Evolutionary conservation across 2,797 vertebrate species (phyloP).

Genomic region (Thunnus albacares): DNA sequence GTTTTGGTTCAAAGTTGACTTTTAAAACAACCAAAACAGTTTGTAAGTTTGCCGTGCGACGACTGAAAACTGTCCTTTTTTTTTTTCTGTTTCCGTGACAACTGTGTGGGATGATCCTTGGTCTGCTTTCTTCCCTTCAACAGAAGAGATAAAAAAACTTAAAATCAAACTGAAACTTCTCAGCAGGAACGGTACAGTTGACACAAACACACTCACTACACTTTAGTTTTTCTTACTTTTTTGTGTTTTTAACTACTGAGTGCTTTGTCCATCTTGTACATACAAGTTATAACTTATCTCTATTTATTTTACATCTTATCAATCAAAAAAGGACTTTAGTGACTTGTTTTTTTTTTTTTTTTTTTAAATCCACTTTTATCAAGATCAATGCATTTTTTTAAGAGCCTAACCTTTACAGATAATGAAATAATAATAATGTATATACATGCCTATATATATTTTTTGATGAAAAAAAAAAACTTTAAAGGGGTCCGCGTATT

Average conservation of each 20-base stretch:
- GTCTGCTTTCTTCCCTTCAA: background rate
- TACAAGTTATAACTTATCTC: slow-evolving; percentile 77
- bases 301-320: slow-evolving; percentile 83
- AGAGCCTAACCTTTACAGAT: slow-evolving; percentile 71
- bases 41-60: too few relatives aligned
- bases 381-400: slow-evolving; percentile 53
- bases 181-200: slow-evolving; percentile 7
- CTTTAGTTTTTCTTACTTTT: background rate
- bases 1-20: background rate
- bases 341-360: slow-evolving; percentile 30
- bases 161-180: background rate
- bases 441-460: slow-evolving; percentile 65
- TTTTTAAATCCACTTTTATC: slow-evolving; percentile 61
- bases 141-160: background rate
- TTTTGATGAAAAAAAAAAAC: slow-evolving; percentile 60
- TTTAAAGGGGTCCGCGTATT: slow-evolving; percentile 48
- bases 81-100: slow-evolving; percentile 9
- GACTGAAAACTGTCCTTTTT: background rate
- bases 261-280: slow-evolving; percentile 65
- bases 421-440: slow-evolving; percentile 54
- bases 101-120: background rate
- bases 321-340: slow-evolving; percentile 26
- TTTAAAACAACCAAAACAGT: background rate
- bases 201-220: background rate
- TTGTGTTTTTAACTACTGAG: slow-evolving; percentile 70